Evolutionary conservation across 2,888 invertebrate species (phyloP).

Genomic region (Heteromyza rotundicornis): DNA sequence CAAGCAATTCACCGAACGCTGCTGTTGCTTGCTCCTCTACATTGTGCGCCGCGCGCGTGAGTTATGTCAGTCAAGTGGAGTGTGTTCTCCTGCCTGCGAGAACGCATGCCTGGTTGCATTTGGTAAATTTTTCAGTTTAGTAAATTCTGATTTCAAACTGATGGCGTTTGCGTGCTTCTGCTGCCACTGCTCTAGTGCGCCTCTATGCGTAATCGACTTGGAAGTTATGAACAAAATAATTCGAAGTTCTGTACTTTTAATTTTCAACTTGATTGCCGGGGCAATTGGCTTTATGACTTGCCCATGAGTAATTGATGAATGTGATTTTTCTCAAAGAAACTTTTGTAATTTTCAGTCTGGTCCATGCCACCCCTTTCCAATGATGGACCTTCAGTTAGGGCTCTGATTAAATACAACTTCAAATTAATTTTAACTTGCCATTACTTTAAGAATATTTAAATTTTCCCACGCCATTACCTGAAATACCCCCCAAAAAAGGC

Average conservation of each 20-base stretch:
- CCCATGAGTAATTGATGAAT: slow-evolving; percentile 6
- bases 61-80: slow-evolving; percentile 49
- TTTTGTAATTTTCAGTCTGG: too few species aligned
- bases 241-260: slow-evolving; percentile 3
- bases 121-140: background rate
- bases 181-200: background rate
- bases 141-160: background rate
- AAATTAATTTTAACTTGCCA: too few species aligned
- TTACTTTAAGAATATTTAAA: too few species aligned
- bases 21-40: slow-evolving; percentile 10
- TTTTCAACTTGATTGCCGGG: slow-evolving; percentile 5
- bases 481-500: too few species aligned
- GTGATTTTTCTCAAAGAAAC: too few species aligned
- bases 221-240: slow-evolving; percentile 53
- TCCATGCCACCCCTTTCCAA: too few species aligned
- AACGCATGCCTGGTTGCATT: background rate
- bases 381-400: too few species aligned
- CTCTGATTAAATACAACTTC: too few species aligned
- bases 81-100: background rate
- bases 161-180: background rate
- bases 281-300: slow-evolving; percentile 10
- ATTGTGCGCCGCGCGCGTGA: slow-evolving; percentile 35
- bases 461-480: too few species aligned
- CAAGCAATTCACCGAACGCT: too few species aligned
- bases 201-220: slow-evolving; percentile 50